Evolutionary conservation across 2,113 vertebrate species (phyloP), one percentile per base, ranked within the genome.

Genomic region (Percina caprodes): DNA sequence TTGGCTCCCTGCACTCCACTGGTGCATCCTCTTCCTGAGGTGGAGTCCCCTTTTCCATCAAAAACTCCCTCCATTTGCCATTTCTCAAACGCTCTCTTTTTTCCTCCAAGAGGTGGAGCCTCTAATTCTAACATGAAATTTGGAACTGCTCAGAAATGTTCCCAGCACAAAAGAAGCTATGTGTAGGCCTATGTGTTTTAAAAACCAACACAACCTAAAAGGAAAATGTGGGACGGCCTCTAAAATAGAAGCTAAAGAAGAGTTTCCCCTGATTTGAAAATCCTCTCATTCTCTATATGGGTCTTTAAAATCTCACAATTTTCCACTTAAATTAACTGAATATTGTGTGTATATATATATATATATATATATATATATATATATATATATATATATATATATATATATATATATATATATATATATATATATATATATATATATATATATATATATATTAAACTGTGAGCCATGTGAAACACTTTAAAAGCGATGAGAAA

Each of bases 11-110:
- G 88, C 83, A 85, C 89, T 93, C 86, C 89, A 91, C 93, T 93
- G 93, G 89, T 95, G 94, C 93, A 95, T 96, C 95, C 95, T 95
- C 94, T 96, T 96, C 95, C 95, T 96, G 94, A 94, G 95, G 94
- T 93, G 94, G 94, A 94, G 94, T 92, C 94, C 90, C 88, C 90
- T 85, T 93, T 94, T 94, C 93, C 91, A 93, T 90, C 82, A 85
- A 89, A 86, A 86, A 90, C 86, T 86, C 87, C 86, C 91, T 90
- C 83, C 85, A 79, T 86, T 90, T 87, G 82, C 83, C 83, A 80
- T 82, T 86, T 88, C 83, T 84, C 73, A 86, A 87, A 85, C 45
- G 2, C 77, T 65, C 81, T 72, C 74, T 30, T 46, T n/a, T 21
- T 6, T 42, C 30, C 80, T 77, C 26, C 2, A 35, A 82, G 69